phyloP scores from a whole-genome alignment of 1,140 invertebrate genomes.

The Helicoverpa zea region DNA sequence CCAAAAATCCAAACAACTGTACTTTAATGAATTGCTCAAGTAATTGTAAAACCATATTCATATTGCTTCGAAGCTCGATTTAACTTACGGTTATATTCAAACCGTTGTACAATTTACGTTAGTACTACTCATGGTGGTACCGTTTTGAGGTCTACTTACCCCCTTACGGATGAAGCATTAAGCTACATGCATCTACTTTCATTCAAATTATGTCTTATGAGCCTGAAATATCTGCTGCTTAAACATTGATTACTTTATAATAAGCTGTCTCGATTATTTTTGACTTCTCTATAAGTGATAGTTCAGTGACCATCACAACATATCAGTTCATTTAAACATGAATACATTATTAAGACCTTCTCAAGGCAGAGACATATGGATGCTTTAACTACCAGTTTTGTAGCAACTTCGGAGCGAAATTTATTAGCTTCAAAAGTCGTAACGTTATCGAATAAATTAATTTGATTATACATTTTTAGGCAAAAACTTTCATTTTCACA shows the following conservation, averaged over 20 bases:
- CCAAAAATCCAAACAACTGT: not conserved
- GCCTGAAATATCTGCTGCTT: not conserved
- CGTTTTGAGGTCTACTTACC: slow-evolving; percentile 36
- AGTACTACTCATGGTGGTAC: slow-evolving; percentile 35
- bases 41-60: slow-evolving; percentile 34
- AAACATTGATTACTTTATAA: not conserved
- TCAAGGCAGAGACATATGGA: too few species aligned
- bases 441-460: not conserved
- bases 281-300: not conserved
- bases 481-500: slow-evolving; percentile 40
- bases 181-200: slow-evolving; percentile 32
- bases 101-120: slow-evolving; percentile 42
- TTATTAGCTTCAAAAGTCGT: not conserved
- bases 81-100: slow-evolving; percentile 36
- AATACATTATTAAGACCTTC: too few species aligned
- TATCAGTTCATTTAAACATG: too few species aligned
- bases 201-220: slow-evolving; percentile 23
- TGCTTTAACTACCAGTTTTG: not conserved
- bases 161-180: slow-evolving; percentile 14
- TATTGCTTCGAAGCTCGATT: slow-evolving; percentile 30
- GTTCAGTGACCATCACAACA: too few species aligned
- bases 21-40: not conserved
- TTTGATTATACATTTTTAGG: slow-evolving; percentile 15
- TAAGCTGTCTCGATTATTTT: not conserved
- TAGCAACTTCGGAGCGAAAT: not conserved